phyloP scores from a whole-genome alignment of 1,140 invertebrate genomes.

The Diploscapter pachys region DNA sequence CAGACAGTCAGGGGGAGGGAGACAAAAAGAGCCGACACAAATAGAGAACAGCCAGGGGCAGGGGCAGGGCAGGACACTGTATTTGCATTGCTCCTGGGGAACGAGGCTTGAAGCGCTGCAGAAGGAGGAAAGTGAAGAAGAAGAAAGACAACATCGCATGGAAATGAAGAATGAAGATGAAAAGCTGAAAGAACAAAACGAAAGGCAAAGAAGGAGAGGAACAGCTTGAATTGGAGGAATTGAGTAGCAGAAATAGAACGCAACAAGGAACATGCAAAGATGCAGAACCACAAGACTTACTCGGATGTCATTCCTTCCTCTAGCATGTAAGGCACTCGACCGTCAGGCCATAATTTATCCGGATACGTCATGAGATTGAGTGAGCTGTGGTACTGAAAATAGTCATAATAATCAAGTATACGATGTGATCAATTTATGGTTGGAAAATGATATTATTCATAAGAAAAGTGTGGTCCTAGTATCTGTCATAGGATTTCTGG shows the following conservation, averaged over 20 bases:
- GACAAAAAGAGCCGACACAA: too few species aligned
- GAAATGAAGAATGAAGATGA: constrained; percentile 16
- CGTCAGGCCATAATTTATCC: constrained; percentile 54
- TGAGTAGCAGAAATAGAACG: background rate
- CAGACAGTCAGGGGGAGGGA: too few species aligned
- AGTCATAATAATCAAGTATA: background rate
- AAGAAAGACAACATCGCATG: constrained; percentile 14
- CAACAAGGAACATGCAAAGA: background rate
- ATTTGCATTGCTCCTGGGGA: too few species aligned
- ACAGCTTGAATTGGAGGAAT: constrained; percentile 5
- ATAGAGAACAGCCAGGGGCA: too few species aligned
- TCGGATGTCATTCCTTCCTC: constrained; percentile 57
- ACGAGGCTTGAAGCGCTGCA: background rate
- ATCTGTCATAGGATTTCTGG: background rate
- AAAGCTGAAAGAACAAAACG: constrained; percentile 5
- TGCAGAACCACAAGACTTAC: constrained; percentile 33
- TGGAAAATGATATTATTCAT: constrained; percentile 4
- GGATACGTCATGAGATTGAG: constrained; percentile 55
- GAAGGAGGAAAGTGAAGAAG: background rate
- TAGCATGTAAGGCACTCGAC: constrained; percentile 53
- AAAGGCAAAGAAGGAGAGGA: constrained; percentile 14
- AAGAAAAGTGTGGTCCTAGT: constrained; percentile 8
- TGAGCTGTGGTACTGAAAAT: constrained; percentile 55
- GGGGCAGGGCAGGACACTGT: too few species aligned
- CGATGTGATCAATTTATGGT: background rate